phyloP scores from a whole-genome alignment of 2,888 invertebrate genomes.

The Macrosoma leucophasiata region DNA sequence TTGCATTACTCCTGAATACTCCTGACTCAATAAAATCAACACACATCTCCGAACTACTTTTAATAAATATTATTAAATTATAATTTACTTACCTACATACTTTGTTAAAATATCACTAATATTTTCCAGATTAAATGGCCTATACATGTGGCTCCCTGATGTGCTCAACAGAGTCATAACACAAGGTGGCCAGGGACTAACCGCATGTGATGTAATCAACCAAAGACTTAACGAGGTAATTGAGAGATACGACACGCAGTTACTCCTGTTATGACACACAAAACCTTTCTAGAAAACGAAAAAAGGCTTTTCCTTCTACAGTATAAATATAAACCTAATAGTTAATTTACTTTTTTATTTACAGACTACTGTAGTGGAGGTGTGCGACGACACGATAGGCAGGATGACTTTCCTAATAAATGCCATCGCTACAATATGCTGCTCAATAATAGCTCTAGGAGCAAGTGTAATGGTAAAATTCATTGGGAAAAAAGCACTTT shows the following conservation, averaged over 20 bases:
- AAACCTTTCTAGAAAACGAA: no score
- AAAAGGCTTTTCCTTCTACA: no score
- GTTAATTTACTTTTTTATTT: constrained; percentile 25
- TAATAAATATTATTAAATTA: no score
- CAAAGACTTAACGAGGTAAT: constrained; percentile 48
- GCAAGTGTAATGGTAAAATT: constrained; percentile 49
- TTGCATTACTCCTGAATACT: no score
- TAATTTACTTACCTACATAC: background rate
- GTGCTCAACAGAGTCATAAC: constrained; percentile 71
- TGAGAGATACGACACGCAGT: constrained; percentile 2
- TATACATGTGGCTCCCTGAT: constrained; percentile 77
- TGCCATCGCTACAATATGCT: constrained; percentile 44
- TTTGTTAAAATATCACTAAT: no score
- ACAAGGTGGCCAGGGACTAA: constrained; percentile 35
- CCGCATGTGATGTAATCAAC: constrained; percentile 57
- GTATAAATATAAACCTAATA: no score
- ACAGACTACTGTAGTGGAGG: constrained; percentile 37
- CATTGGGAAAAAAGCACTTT: constrained; percentile 55
- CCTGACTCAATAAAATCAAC: no score
- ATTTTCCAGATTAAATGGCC: constrained; percentile 65
- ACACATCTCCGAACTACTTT: no score
- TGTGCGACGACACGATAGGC: constrained; percentile 54
- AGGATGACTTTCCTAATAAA: constrained; percentile 50
- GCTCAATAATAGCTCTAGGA: constrained; percentile 40
- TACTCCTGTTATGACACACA: background rate